phyloP scores from a whole-genome alignment of 2,113 vertebrate species.

The Oryzias curvinotus region DNA sequence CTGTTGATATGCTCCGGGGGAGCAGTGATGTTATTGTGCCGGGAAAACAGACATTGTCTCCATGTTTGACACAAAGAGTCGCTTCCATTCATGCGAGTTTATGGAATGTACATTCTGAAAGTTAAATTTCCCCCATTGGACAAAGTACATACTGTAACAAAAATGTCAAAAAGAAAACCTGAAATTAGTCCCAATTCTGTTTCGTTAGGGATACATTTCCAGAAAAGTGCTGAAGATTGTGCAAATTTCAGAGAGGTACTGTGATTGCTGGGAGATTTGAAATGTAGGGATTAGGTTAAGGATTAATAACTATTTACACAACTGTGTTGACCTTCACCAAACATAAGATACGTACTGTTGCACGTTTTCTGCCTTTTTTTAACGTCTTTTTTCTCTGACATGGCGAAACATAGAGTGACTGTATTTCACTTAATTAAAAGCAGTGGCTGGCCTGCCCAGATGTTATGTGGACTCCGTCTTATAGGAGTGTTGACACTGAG shows the following conservation, averaged over 20 bases:
- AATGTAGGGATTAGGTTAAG: conserved; percentile 78
- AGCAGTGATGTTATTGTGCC: conserved; percentile 67
- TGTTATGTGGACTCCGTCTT: conserved; percentile 82
- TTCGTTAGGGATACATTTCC: conserved; percentile 30
- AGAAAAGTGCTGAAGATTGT: conserved; percentile 28
- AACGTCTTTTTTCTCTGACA: conserved; percentile 67
- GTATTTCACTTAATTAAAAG: conserved; percentile 90
- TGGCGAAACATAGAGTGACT: conserved; percentile 78
- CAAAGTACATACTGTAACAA: background rate
- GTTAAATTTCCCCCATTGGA: conserved; percentile 9
- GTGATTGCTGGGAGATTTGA: conserved; percentile 56
- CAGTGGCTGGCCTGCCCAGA: conserved; percentile 82
- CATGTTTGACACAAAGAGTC: too few relatives aligned
- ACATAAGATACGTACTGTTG: conserved; percentile 78
- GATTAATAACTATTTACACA: conserved; percentile 82
- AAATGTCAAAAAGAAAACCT: conserved; percentile 29
- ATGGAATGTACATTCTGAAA: conserved; percentile 2
- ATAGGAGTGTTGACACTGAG: conserved; percentile 85
- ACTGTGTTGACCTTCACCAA: conserved; percentile 76
- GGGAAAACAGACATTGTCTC: conserved; percentile 22
- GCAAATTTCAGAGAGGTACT: conserved; percentile 46
- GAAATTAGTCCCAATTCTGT: conserved; percentile 12
- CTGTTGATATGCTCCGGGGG: conserved; percentile 81
- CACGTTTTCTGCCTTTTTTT: conserved; percentile 60
- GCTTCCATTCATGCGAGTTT: too few relatives aligned